Evolutionary conservation across 2,888 invertebrate species (phyloP).

Genomic region (Nomada lathburiana): DNA sequence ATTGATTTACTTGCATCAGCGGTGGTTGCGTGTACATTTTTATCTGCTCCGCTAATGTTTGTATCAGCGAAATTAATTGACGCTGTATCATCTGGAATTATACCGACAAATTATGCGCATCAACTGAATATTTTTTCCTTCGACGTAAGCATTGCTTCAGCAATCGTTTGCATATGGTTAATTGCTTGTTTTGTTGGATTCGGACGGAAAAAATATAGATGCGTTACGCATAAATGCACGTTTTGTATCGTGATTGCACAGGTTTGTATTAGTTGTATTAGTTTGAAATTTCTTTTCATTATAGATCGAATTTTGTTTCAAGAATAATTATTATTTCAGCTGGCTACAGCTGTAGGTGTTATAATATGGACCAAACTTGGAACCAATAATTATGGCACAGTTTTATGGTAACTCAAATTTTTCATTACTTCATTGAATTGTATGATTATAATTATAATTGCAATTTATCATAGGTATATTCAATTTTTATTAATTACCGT

Average conservation of each 20-base stretch:
- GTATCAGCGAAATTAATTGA: constrained; percentile 96
- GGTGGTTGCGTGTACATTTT: constrained; percentile 97
- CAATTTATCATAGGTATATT: constrained; percentile 85
- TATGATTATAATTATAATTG: not conserved
- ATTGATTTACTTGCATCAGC: constrained; percentile 96
- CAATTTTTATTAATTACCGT: constrained; percentile 92
- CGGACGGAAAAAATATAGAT: constrained; percentile 90
- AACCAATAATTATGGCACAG: constrained; percentile 65
- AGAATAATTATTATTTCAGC: constrained; percentile 30
- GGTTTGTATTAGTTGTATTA: constrained; percentile 85
- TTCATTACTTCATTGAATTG: not conserved
- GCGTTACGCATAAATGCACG: constrained; percentile 93
- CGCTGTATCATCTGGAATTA: constrained; percentile 81
- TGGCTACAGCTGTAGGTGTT: constrained; percentile 77
- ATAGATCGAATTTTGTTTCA: not conserved
- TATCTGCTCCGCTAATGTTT: constrained; percentile 98
- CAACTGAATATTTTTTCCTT: constrained; percentile 92
- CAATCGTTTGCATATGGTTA: constrained; percentile 92
- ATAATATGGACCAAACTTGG: constrained; percentile 81
- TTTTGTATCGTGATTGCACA: constrained; percentile 92
- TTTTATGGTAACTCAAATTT: constrained; percentile 74
- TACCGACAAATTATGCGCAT: constrained; percentile 90
- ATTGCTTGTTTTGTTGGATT: constrained; percentile 87
- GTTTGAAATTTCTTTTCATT: not conserved
- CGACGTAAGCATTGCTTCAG: constrained; percentile 92